Evolutionary conservation across 2,797 vertebrate genomes (phyloP).

Genomic region (Hydrocynus forskahlii): DNA sequence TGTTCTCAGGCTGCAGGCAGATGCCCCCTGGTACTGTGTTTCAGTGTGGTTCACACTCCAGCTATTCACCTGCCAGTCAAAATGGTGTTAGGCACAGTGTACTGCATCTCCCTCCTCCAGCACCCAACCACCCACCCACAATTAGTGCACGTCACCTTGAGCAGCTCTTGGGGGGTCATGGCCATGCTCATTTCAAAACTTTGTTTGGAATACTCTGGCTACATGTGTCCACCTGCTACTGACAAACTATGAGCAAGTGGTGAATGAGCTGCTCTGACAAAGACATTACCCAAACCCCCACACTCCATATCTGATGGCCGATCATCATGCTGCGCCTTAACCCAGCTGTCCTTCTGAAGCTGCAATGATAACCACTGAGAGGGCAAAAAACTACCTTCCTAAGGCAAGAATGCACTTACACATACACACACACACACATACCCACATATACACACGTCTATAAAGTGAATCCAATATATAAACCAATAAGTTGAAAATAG

Average conservation of each 20-base stretch:
- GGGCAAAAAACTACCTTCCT: conserved; percentile 9
- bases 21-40: conserved; percentile 81
- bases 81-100: conserved; percentile 24
- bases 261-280: conserved; percentile 61
- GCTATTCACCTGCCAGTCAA: conserved; percentile 76
- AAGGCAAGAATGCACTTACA: conserved; percentile 3
- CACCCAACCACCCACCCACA: conserved; percentile 78
- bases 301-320: conserved; percentile 62
- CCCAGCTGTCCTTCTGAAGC: conserved; percentile 54
- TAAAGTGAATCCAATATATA: too few relatives aligned
- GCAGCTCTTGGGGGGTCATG: conserved; percentile 67
- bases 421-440: not conserved
- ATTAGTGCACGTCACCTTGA: conserved; percentile 85
- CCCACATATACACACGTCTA: not conserved
- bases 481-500: too few relatives aligned
- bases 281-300: conserved; percentile 61
- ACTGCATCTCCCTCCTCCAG: conserved; percentile 3
- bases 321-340: conserved; percentile 58
- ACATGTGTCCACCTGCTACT: conserved; percentile 74
- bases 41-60: conserved; percentile 63
- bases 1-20: conserved; percentile 87
- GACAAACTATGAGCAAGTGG: conserved; percentile 68
- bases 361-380: not conserved
- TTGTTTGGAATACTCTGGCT: conserved; percentile 84
- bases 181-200: conserved; percentile 88